Percentiles rank a stretch among this genome's conserved stretches.
These are phyloP conservation scores for Drosophila nebulosa DNA, from an alignment of 1,140 invertebrate genomes.

Conservation along the genomic window DNA sequence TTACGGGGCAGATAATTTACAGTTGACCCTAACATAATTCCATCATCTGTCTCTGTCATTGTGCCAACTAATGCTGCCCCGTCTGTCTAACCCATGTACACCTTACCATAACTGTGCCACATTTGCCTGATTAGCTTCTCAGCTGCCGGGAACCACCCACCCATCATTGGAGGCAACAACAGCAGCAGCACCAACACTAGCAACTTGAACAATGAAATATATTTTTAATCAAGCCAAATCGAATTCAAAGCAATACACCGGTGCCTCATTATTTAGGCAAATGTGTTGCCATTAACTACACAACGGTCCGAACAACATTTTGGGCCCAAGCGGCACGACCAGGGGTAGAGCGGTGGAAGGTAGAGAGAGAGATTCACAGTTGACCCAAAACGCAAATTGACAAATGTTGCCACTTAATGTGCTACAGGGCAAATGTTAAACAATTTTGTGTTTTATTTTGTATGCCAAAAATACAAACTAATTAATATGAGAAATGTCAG, in stretches of 20 bases:
- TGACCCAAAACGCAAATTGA: slow-evolving; percentile 62
- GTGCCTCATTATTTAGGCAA: slow-evolving; percentile 77
- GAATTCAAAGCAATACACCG: slow-evolving; percentile 77
- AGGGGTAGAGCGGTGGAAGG: not conserved
- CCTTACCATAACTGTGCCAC: slow-evolving; percentile 51
- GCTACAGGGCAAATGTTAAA: slow-evolving; percentile 66
- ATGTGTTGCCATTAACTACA: slow-evolving; percentile 75
- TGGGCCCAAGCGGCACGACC: not conserved
- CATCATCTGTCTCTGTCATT: slow-evolving; percentile 6
- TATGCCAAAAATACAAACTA: slow-evolving; percentile 78
- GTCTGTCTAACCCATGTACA: slow-evolving; percentile 39
- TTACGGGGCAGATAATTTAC: not conserved
- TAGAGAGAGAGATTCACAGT: not conserved
- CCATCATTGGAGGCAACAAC: slow-evolving; percentile 16
- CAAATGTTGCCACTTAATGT: slow-evolving; percentile 77
- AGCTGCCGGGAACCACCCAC: slow-evolving; percentile 42
- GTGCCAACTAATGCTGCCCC: not conserved
- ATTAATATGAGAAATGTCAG: slow-evolving; percentile 63
- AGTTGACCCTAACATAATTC: not conserved
- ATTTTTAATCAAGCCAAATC: slow-evolving; percentile 77
- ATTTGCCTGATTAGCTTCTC: slow-evolving; percentile 73
- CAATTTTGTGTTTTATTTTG: slow-evolving; percentile 64
- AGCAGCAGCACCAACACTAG: slow-evolving; percentile 11
- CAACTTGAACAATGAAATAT: slow-evolving; percentile 67
- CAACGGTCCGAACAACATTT: slow-evolving; percentile 20